A percentile compares a stretch with the other conserved stretches of the same genome.
Evolutionary conservation across 1,140 invertebrate genomes (phyloP).

Genomic region (Tetramorium simillimum): DNA sequence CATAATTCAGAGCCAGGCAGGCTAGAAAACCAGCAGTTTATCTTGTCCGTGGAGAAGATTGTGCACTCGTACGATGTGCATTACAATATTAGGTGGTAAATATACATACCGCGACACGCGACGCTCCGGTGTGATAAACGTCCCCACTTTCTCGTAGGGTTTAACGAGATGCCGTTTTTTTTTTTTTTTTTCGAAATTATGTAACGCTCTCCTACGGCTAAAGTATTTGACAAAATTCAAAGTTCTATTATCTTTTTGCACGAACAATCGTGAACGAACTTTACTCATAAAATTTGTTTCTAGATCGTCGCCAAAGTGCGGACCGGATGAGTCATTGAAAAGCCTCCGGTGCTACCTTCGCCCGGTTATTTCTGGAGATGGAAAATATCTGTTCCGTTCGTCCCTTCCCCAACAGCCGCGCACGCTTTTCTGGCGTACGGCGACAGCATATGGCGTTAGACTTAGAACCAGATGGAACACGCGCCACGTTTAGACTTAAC

Average conservation of each 20-base stretch:
- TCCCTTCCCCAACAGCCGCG: constrained; percentile 18
- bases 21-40: constrained; percentile 50
- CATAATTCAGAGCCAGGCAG: constrained; percentile 65
- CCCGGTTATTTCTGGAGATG: constrained; percentile 67
- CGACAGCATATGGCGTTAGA: constrained; percentile 55
- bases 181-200: neutral
- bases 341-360: constrained; percentile 32
- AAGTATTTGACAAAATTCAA: neutral
- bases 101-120: constrained; percentile 48
- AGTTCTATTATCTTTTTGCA: neutral
- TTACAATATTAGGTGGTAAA: constrained; percentile 61
- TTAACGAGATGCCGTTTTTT: neutral
- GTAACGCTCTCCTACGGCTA: neutral
- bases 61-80: constrained; percentile 45
- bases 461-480: constrained; percentile 55
- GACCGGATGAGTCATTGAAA: constrained; percentile 67
- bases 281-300: neutral
- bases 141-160: neutral
- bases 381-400: constrained; percentile 29
- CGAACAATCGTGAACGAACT: neutral
- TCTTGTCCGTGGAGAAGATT: constrained; percentile 57
- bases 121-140: constrained; percentile 21
- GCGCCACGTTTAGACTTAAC: constrained; percentile 46
- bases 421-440: neutral
- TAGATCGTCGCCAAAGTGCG: neutral